Evolutionary conservation across 2,797 vertebrate genomes (phyloP), one percentile per base, ranked within the genome.

Genomic region (Todus mexicanus): DNA sequence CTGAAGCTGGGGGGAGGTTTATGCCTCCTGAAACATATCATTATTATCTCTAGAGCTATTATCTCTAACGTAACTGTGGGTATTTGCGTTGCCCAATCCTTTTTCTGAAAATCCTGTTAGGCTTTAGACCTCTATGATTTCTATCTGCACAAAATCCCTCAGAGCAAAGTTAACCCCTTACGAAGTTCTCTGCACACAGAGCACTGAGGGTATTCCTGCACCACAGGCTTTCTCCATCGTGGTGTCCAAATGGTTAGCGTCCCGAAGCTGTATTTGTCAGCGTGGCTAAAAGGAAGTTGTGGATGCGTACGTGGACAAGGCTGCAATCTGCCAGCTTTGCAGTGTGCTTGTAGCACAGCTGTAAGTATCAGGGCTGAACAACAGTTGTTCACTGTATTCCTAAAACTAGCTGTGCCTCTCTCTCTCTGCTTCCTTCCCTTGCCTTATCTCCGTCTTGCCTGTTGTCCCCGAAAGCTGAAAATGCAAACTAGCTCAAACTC

Each of bases 341-440:
- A 45, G 15, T 5, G 14, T 60, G 31, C 23, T 10, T 72, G 42
- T 16, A 37, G 40, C 47, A 18, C 22, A 29, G 42, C 27, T 82
- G 15, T 23, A 51, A 78, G 22, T 47, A 37, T 23, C 43, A 54
- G 29, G 6, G 9, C 15, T 83, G 27, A 66, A 90, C 63, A 20
- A 51, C 2, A 47, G 15, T 18, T 42, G 7, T 38, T 86, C 27
- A 8, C 26, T 27, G 0, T 0, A 0, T n/a, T 88, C 26, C 25
- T 56, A 42, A 83, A 83, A 35, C 7, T 23, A 29, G 15, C 20
- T 9, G 1, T 47, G 12, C 18, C 23, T 50, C 40, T 23, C 26
- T 61, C 18, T 27, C 29, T 61, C 18, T 27, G 20, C 25, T 25
- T 13, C 15, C 33, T 35, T 35, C n/a, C 43, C n/a, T 27, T 43